phyloP scores from a whole-genome alignment of 1,140 invertebrate species.

The Oryzaephilus surinamensis region DNA sequence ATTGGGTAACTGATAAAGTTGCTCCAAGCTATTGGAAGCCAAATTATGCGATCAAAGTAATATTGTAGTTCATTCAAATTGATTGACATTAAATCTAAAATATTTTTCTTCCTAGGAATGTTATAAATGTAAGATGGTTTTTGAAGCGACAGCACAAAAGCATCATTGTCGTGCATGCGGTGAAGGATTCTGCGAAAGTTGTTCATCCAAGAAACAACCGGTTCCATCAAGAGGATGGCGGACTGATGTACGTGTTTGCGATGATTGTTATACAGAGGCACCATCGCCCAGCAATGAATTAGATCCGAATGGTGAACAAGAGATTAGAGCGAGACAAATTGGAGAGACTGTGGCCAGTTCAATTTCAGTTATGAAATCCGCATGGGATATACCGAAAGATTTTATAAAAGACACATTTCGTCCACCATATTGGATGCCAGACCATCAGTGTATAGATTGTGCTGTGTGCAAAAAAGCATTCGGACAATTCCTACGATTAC shows the following conservation, averaged over 20 bases:
- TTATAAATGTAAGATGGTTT: constrained; percentile 48
- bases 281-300: constrained; percentile 26
- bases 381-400: constrained; percentile 34
- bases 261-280: constrained; percentile 43
- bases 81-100: neutral
- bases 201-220: constrained; percentile 47
- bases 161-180: constrained; percentile 75
- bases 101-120: constrained; percentile 48
- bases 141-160: constrained; percentile 45
- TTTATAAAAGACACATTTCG: constrained; percentile 69
- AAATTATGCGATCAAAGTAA: constrained; percentile 61
- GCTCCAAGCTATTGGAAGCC: constrained; percentile 74
- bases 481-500: constrained; percentile 42
- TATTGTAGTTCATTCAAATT: constrained; percentile 1
- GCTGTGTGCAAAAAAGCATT: constrained; percentile 52
- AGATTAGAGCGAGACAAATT: constrained; percentile 50
- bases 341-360: constrained; percentile 54
- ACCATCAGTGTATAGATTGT: constrained; percentile 56
- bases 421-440: constrained; percentile 72
- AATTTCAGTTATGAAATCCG: constrained; percentile 39
- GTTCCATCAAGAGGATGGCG: constrained; percentile 58
- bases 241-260: constrained; percentile 53
- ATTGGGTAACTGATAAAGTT: constrained; percentile 68
- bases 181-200: constrained; percentile 58
- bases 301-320: constrained; percentile 17